Conservation (phyloP, 2,888 invertebrate species). For the Chesias legatella region DNA sequence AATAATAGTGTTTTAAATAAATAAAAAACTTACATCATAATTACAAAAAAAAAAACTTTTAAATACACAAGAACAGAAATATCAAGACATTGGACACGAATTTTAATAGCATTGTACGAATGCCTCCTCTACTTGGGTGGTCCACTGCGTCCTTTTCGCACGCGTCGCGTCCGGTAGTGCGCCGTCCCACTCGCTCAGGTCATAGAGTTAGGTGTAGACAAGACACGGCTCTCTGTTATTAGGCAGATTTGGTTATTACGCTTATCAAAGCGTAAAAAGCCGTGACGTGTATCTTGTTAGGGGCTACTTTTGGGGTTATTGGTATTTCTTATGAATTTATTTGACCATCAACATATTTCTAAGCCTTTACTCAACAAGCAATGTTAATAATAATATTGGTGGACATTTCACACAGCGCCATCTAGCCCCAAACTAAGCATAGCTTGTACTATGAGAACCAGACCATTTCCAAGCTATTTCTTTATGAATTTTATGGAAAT, state of each 20-base stretch:
- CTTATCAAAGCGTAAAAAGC: constrained; percentile 8
- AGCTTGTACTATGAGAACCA: too few species aligned
- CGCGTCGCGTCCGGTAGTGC: constrained; percentile 19
- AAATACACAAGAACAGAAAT: constrained; percentile 43
- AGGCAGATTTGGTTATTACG: constrained; percentile 25
- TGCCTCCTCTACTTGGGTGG: constrained; percentile 71
- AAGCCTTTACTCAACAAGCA: too few species aligned
- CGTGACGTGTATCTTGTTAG: too few species aligned
- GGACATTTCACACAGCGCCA: too few species aligned
- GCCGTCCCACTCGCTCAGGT: constrained; percentile 33
- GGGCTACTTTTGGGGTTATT: background rate
- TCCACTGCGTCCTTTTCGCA: constrained; percentile 45
- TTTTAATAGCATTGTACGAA: constrained; percentile 54
- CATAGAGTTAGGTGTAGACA: constrained; percentile 48
- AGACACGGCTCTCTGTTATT: constrained; percentile 11
- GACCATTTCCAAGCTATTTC: too few species aligned
- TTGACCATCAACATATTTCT: too few species aligned
- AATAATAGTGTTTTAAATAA: constrained; percentile 25
- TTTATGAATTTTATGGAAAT: too few species aligned
- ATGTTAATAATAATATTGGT: too few species aligned
- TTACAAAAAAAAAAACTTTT: constrained; percentile 30
- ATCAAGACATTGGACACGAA: constrained; percentile 56
- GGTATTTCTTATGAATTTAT: background rate
- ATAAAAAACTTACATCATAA: constrained; percentile 22
- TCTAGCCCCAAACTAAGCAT: too few species aligned